Evolutionary conservation across 2,113 vertebrate species (phyloP), one percentile per base, ranked within the genome.

Genomic region (Myrmecobius fasciatus): DNA sequence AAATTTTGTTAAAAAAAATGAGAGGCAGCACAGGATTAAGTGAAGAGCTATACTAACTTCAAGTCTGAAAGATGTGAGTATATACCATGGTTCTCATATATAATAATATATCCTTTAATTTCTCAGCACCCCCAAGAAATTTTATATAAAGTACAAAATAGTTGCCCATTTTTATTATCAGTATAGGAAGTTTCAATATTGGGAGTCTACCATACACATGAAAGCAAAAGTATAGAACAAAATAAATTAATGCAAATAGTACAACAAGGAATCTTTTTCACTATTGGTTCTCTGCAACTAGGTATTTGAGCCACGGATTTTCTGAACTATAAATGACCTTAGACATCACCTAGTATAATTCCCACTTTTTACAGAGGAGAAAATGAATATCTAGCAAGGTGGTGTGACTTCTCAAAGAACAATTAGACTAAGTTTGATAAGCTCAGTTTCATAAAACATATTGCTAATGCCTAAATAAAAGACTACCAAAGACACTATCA

Each of bases 391-490:
- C 1, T n/a, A 83, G n/a, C 6, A 83, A 83, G 6, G 1, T 43
- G 43, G 8, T 20, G n/a, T 2, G 17, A 83, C n/a, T 83, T 83
- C n/a, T 43, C 11, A 8, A 36, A n/a, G 6, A 95, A n/a, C 22
- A 83, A 83, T 83, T 52, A 93, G 24, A 56, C 25, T 92, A 89
- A 88, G 89, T 88, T 91, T 54, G 67, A 96, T 25, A 20, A 1
- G 9, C 52, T 12, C 12, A 26, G 14, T 91, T 88, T 89, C 43
- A 46, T 83, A 28, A 49, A 10, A 67, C 67, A 48, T 56, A 95
- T 83, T 67, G 47, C 48, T 91, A 60, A 91, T 25, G 17, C n/a
- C 1, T n/a, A 22, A 91, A 92, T 24, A 94, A 9, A 53, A 51
- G 31, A 10, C 9, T 91, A 92, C 49, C 14, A 3, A n/a, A 31